phyloP scores from a whole-genome alignment of 37 sponge, comb jelly and placozoan species.

The Dysidea cf. avara region DNA sequence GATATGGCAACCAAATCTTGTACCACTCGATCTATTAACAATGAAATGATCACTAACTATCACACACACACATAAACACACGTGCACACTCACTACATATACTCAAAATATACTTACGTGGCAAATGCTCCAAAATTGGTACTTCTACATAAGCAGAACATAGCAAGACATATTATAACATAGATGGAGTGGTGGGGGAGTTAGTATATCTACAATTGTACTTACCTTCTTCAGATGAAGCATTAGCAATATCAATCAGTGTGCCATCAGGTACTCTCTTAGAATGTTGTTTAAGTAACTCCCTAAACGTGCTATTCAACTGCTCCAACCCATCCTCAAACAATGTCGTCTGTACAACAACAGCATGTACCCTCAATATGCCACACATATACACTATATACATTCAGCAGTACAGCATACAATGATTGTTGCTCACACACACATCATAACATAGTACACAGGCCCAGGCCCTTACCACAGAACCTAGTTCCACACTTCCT shows the following conservation, averaged over 20 bases:
- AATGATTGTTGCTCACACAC: not conserved
- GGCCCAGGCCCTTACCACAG: not conserved
- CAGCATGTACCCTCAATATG: not conserved
- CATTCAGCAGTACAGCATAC: not conserved
- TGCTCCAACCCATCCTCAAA: slow-evolving; percentile 54
- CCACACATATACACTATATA: not conserved
- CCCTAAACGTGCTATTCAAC: slow-evolving; percentile 56
- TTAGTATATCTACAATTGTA: too few species aligned
- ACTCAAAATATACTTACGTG: too few species aligned
- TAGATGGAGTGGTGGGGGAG: not conserved
- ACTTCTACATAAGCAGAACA: slow-evolving; percentile 20
- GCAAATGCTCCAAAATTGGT: slow-evolving; percentile 58
- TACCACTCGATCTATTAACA: slow-evolving; percentile 38
- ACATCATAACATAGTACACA: not conserved
- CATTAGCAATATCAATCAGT: slow-evolving; percentile 64
- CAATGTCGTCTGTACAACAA: slow-evolving; percentile 21
- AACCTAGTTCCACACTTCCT: slow-evolving; percentile 64
- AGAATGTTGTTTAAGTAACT: slow-evolving; percentile 53
- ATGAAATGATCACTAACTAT: not conserved
- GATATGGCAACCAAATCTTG: slow-evolving; percentile 55
- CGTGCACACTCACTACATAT: too few species aligned
- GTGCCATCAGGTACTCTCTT: slow-evolving; percentile 63
- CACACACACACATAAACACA: too few species aligned
- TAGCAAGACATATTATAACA: not conserved
- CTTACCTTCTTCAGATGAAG: slow-evolving; percentile 57